Percentiles rank a stretch among this genome's conserved stretches.
Evolutionary conservation across 2,113 vertebrate genomes (phyloP).

Genomic region (Neodon shergylaensis): DNA sequence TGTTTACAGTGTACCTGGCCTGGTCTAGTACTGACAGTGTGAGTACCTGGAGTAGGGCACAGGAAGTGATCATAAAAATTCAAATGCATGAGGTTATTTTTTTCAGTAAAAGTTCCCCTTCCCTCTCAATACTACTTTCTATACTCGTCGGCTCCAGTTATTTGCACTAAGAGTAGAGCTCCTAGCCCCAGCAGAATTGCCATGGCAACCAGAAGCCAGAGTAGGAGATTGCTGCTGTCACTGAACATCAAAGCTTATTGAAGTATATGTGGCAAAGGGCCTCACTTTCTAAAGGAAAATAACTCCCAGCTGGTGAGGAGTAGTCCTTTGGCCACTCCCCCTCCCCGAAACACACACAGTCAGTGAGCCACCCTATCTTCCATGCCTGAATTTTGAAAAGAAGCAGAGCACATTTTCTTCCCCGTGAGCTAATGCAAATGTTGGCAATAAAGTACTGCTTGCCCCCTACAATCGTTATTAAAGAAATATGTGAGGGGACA

Average conservation of each 20-base stretch:
- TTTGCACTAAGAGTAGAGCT: constrained; percentile 5
- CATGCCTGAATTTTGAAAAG: neutral
- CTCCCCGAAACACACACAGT: neutral
- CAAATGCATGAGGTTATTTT: neutral
- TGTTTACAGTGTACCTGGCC: neutral
- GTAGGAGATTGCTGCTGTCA: neutral
- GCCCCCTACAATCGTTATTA: neutral
- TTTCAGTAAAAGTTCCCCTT: neutral
- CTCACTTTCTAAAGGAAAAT: neutral
- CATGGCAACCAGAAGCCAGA: constrained; percentile 58
- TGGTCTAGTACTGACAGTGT: neutral
- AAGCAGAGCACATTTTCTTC: neutral
- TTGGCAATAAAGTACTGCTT: neutral
- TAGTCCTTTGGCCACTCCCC: neutral
- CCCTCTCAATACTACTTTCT: neutral
- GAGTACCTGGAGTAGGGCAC: neutral
- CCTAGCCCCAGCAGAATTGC: neutral
- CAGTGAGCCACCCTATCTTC: neutral
- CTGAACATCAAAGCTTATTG: constrained; percentile 18
- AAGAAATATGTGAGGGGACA: neutral
- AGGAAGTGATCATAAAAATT: neutral
- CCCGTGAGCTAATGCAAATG: neutral
- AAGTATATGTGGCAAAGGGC: neutral
- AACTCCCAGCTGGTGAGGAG: neutral
- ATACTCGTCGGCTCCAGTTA: neutral